Base-by-base conservation (phyloP, 1,140 invertebrate species). In the Heliothis subflexa region DNA sequence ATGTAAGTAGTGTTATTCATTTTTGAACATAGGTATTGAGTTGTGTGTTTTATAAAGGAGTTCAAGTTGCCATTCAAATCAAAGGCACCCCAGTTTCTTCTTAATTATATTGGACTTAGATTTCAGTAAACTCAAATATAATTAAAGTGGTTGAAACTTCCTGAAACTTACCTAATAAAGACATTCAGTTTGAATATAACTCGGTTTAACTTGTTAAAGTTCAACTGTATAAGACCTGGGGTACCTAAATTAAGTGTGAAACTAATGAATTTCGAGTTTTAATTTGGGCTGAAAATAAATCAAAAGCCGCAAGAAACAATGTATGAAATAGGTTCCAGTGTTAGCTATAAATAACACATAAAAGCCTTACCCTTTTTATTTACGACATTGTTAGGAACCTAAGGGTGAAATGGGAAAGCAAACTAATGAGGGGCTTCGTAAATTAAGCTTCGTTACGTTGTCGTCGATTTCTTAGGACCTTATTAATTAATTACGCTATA, bases 311-410 rank as follows among this genome's bases (percentile, higher is more conserved):
- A 14, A 52, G 45, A 28, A 70, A 52, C 47, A 70, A 70, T 40
- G 47, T 16, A 66, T n/a, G 62, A 47, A 49, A 66, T 49, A 45
- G 62, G 62, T 66, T 45, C 45, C 40, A n/a, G 62, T 47, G 62
- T 66, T 47, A 52, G 66, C 47, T 52, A 70, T 70, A 70, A 70
- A 70, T 70, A 70, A 52, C 66, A 50, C 21, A 47, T n/a, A 70
- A 52, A 40, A 50, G 18, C 47, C 40, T 66, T 66, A 25, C 47
- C 66, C 66, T 70, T 70, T 70, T 70, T 70, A 70, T 70, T 70
- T 70, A 70, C 66, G 66, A 70, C 18, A 9, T 25, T 70, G 47
- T 52, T 28, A 49, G 47, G 18, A n/a, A n/a, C n/a, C n/a, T 49
- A 70, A 50, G 47, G 21, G 18, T 66, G 18, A 40, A 21, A 45